Base-by-base conservation (phyloP, 2,113 vertebrate genomes). In the Calyptomena viridis region DNA sequence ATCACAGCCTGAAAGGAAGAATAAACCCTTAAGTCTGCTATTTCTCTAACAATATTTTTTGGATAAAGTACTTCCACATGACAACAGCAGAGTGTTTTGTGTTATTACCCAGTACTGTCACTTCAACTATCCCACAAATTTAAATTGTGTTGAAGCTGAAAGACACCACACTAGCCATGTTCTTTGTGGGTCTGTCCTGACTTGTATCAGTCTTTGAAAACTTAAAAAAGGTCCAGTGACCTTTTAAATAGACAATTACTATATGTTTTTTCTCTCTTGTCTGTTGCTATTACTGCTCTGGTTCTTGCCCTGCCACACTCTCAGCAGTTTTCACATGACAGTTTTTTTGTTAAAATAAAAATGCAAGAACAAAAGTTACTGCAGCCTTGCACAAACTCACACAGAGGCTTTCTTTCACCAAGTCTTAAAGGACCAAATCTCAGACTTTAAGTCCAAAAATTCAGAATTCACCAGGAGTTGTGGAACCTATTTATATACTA, bases 341-440 rank as follows among this genome's bases (percentile, higher is more conserved):
- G 21, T 4, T 12, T 68, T n/a, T 63, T 60, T n/a, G 31, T 87
- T 49, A 40, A 66, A 66, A 84, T 13, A 50, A 66, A 60, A 95
- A 71, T 74, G 5, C 14, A 47, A 71, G 63, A 76, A 42, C 21
- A 56, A 56, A 72, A 6, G 21, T n/a, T 49, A 40, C 22, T 69
- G 74, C 59, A 80, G 9, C 50, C 19, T 50, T 0, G 0, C 50
- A 77, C 12, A 33, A 30, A 63, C 12, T 6, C 0, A 2, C 59
- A 67, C 5, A 22, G 17, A 67, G 47, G 8, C 56, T 66, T 28
- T n/a, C 50, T 71, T 86, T 31, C 0, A 0, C 31, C 4, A 79
- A 83, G 23, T 15, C 62, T 75, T 72, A 47, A 50, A 91, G 81
- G 50, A 87, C 17, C 44, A 52, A 33, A 78, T 56, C 23, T 78